Evolutionary conservation across 2,888 invertebrate genomes (phyloP), one percentile per base, ranked within the genome.

Genomic region (Falcaria lacertinaria): DNA sequence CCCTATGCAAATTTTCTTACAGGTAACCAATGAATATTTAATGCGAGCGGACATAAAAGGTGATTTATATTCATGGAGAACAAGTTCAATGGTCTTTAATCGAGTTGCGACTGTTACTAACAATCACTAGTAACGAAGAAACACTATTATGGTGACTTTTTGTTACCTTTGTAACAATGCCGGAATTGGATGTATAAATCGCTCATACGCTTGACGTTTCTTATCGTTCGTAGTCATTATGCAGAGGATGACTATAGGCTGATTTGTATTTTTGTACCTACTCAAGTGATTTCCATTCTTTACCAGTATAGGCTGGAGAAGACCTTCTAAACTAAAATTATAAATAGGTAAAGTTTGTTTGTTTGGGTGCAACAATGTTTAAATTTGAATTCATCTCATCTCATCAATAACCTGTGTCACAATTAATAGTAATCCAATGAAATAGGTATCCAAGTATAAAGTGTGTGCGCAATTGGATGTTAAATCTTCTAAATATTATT

Each of bases 11-110:
- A 76, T 75, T 63, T n/a, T 64, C 60, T 57, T 64, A 58, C 66
- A 67, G 64, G 73, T 68, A 69, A 64, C 51, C 61, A 64, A 74
- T 77, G 74, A 74, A 76, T 77, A 70, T 72, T 68, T 56, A 71
- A 69, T 63, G 43, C 52, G 57, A 54, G 51, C 61, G 57, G 61
- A 71, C 63, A 69, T 65, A 68, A 66, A 62, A 62, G 58, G 60
- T 60, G 65, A 60, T 78, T 76, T 75, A 71, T 74, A 78, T 80
- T 74, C 74, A 78, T 66, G 53, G 62, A 16, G 37, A 37, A 15
- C 37, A 37, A 25, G 64, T 72, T 75, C 70, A 70, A 60, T 57
- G 64, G 64, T 65, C 70, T 71, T 69, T 67, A 68, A 69, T 70
- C 68, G 61, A 59, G 44, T 47, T 45, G 44, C n/a, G n/a, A n/a